A percentile compares a stretch with the other conserved stretches of the same genome.
Conservation (phyloP, 2,888 invertebrate genomes). For the Arge pagana region DNA sequence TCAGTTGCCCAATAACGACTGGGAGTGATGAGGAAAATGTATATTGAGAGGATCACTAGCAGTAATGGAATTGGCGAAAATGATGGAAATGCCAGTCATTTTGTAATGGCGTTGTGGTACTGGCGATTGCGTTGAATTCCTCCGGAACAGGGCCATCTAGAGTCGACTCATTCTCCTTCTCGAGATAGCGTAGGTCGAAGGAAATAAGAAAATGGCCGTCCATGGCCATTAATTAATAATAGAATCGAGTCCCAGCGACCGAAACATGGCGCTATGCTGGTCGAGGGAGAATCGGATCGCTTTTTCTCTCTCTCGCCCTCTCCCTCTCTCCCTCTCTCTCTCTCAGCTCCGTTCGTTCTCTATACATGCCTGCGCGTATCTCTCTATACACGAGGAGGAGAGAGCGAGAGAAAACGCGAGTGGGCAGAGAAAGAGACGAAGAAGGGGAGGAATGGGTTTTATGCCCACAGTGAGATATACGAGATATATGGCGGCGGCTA, state of each 20-base stretch:
- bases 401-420: constrained; percentile 25
- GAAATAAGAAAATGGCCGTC: constrained; percentile 47
- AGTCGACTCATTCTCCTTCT: constrained; percentile 23
- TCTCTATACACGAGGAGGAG: constrained; percentile 38
- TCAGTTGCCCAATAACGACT: too few species aligned
- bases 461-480: constrained; percentile 58
- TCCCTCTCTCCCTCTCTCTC: too few species aligned
- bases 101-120: too few species aligned
- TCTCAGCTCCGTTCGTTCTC: too few species aligned
- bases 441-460: constrained; percentile 56
- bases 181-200: not conserved
- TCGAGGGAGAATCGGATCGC: constrained; percentile 9
- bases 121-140: too few species aligned
- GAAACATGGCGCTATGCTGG: constrained; percentile 17
- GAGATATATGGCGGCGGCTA: constrained; percentile 58
- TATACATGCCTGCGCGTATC: too few species aligned
- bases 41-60: too few species aligned
- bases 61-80: too few species aligned
- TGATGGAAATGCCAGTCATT: too few species aligned
- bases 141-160: too few species aligned
- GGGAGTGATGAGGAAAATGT: too few species aligned
- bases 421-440: constrained; percentile 3
- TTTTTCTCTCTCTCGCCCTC: too few species aligned
- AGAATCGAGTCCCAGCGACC: constrained; percentile 36
- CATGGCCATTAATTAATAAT: constrained; percentile 54